Conservation (phyloP, 2,113 vertebrate genomes). For the Pithys albifrons region DNA sequence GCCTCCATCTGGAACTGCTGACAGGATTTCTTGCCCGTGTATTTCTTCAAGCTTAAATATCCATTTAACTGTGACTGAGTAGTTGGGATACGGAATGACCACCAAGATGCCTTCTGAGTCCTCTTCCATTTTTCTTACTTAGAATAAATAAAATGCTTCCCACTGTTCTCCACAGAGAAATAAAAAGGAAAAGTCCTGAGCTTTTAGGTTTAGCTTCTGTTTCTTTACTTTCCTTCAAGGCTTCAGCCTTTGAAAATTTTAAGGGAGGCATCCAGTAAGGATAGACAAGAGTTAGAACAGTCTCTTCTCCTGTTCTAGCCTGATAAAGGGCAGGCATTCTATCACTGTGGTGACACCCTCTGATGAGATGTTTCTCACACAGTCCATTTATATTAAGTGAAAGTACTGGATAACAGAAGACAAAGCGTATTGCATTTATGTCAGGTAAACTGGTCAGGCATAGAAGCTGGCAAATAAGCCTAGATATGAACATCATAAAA, state of each 20-base stretch:
- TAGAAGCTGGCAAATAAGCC: neutral
- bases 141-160: neutral
- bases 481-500: neutral
- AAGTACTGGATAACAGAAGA: neutral
- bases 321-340: neutral
- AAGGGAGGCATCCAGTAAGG: neutral
- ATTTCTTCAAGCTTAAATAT: slow-evolving; percentile 52
- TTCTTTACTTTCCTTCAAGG: neutral
- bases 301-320: neutral
- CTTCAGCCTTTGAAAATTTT: neutral
- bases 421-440: neutral
- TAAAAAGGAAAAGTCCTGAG: neutral
- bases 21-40: slow-evolving; percentile 20
- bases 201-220: neutral
- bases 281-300: neutral
- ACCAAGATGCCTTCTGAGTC: neutral
- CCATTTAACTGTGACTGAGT: slow-evolving; percentile 35
- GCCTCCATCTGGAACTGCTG: neutral
- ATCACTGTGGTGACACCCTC: neutral
- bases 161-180: neutral
- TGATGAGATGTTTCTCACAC: neutral
- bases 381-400: neutral
- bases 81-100: neutral
- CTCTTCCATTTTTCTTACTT: neutral
- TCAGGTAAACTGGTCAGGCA: neutral